Percentiles rank a stretch among this genome's conserved stretches.
These are phyloP conservation scores for Acanthopleura granulata DNA, from an alignment of 2,888 invertebrate species.

Conservation along the genomic window DNA sequence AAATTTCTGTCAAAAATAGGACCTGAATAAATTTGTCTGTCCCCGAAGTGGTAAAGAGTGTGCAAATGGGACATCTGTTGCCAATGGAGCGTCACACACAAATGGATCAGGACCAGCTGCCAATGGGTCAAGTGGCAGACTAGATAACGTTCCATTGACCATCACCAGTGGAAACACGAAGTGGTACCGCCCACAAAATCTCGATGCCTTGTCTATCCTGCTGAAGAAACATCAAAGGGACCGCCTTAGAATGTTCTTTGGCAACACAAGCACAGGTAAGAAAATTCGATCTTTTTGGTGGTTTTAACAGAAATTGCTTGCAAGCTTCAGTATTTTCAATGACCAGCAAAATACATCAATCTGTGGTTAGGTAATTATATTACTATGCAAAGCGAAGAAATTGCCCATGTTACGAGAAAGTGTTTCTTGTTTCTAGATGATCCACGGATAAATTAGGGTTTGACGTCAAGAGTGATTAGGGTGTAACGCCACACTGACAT, in stretches of 20 bases:
- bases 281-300: background rate
- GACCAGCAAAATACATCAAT: too few relatives aligned
- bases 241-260: conserved; percentile 74
- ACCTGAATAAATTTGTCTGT: conserved; percentile 35
- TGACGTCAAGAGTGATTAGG: too few relatives aligned
- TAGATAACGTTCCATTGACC: conserved; percentile 74
- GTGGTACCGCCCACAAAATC: conserved; percentile 35
- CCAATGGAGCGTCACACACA: background rate
- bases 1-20: conserved; percentile 21
- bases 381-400: too few relatives aligned
- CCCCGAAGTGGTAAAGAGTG: conserved; percentile 30
- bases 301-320: too few relatives aligned
- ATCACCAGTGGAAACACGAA: conserved; percentile 8
- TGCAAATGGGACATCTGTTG: background rate
- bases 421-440: too few relatives aligned
- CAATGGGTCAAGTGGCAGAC: background rate
- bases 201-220: conserved; percentile 25
- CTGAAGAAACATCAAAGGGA: conserved; percentile 28
- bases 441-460: too few relatives aligned
- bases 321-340: too few relatives aligned
- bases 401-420: too few relatives aligned
- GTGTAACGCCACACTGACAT: too few relatives aligned
- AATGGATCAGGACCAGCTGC: too few relatives aligned
- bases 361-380: too few relatives aligned
- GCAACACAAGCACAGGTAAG: conserved; percentile 82